Percentiles rank a stretch among this genome's conserved stretches.
phyloP scores from a whole-genome alignment of 2,797 vertebrate genomes.

The Pangasius djambal region DNA sequence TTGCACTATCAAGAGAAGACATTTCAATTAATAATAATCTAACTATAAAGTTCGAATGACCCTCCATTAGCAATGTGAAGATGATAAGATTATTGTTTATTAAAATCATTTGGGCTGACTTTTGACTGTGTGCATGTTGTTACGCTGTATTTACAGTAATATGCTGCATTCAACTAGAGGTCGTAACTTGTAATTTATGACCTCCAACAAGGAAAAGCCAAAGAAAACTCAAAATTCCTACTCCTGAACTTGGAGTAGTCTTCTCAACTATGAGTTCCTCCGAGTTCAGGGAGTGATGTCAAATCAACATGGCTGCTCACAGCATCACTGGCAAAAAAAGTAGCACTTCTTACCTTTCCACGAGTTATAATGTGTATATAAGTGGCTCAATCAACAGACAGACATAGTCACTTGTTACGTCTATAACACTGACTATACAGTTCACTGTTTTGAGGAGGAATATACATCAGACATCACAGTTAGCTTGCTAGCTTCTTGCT shows the following conservation, averaged over 20 bases:
- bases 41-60: not conserved
- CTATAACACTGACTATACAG: not conserved
- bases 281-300: not conserved
- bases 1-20: no score
- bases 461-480: no score
- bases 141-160: no score
- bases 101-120: not conserved
- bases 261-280: not conserved
- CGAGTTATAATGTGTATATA: no score
- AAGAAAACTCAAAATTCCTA: not conserved
- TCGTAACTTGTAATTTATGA: not conserved
- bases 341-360: no score
- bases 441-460: not conserved
- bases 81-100: not conserved
- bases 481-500: not conserved
- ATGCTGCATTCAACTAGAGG: no score
- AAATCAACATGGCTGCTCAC: not conserved
- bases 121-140: no score
- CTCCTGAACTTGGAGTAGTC: not conserved
- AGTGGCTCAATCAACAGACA: not conserved
- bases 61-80: not conserved
- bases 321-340: no score
- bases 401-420: not conserved
- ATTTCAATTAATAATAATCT: not conserved
- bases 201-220: not conserved